Conservation (phyloP, 2,113 vertebrate species). For the Hippocampus comes region DNA sequence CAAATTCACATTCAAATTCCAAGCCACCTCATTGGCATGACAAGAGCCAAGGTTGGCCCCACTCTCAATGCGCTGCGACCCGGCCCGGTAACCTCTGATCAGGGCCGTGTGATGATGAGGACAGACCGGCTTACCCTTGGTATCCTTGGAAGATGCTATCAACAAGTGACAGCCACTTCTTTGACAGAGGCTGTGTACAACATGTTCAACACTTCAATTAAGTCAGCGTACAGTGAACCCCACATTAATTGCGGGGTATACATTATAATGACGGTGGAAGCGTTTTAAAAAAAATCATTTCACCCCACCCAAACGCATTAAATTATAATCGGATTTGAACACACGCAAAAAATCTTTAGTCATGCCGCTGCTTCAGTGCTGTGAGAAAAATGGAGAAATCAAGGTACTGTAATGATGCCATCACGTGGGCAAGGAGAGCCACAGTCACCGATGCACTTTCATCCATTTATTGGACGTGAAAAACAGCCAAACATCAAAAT, state of each 20-base stretch:
- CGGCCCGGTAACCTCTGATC: conserved; percentile 63
- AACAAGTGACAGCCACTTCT: conserved; percentile 34
- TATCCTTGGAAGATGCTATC: conserved; percentile 52
- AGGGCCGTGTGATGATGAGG: conserved; percentile 55
- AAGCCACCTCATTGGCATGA: conserved; percentile 70
- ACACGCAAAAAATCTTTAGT: too few species aligned
- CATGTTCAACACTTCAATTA: conserved; percentile 3
- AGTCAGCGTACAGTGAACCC: not conserved
- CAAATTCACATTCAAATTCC: conserved; percentile 68
- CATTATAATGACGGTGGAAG: not conserved
- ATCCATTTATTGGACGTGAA: too few species aligned
- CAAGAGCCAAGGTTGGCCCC: conserved; percentile 57
- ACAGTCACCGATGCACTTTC: too few species aligned
- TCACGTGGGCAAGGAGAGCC: too few species aligned
- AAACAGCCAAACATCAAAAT: too few species aligned
- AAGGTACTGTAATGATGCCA: too few species aligned
- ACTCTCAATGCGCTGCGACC: conserved; percentile 48
- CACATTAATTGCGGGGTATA: not conserved
- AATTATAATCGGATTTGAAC: too few species aligned
- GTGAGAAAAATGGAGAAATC: too few species aligned
- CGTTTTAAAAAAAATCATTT: too few species aligned
- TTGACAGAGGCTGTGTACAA: conserved; percentile 10
- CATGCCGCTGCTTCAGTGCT: too few species aligned
- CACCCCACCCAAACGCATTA: too few species aligned
- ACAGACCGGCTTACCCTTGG: conserved; percentile 41